Percentiles rank a stretch among this genome's conserved stretches.
phyloP scores from a whole-genome alignment of 2,888 invertebrate genomes.

The Eilema caniola region DNA sequence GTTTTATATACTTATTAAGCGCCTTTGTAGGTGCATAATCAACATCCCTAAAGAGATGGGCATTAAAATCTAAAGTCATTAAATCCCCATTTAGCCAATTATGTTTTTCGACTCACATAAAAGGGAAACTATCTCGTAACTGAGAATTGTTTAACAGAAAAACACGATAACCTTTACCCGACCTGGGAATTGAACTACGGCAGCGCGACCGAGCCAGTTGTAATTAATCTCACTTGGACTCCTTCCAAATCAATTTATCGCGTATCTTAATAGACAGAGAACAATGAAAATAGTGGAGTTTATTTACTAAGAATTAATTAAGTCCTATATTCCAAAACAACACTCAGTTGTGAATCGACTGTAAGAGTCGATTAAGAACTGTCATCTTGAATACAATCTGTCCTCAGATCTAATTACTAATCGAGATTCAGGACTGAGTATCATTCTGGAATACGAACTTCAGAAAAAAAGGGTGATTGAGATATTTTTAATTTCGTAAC shows the following conservation, averaged over 20 bases:
- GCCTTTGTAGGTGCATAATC: too few relatives aligned
- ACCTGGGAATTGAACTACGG: neutral
- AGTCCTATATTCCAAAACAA: too few relatives aligned
- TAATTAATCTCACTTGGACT: constrained; percentile 2
- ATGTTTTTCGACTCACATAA: neutral
- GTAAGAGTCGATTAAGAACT: too few relatives aligned
- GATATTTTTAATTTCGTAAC: neutral
- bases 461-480: too few relatives aligned
- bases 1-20: neutral
- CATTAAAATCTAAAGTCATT: too few relatives aligned
- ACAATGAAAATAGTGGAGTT: neutral
- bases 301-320: neutral
- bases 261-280: neutral
- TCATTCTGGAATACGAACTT: too few relatives aligned
- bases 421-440: too few relatives aligned
- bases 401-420: too few relatives aligned
- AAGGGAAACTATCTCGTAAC: neutral
- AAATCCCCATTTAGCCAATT: neutral
- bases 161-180: neutral
- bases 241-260: neutral
- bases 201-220: neutral
- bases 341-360: too few relatives aligned
- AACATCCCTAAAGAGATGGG: too few relatives aligned
- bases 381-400: too few relatives aligned
- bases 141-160: neutral